A percentile compares a stretch with the other conserved stretches of the same genome.
phyloP scores from a whole-genome alignment of 2,113 vertebrate species.

The Dasypus novemcinctus region DNA sequence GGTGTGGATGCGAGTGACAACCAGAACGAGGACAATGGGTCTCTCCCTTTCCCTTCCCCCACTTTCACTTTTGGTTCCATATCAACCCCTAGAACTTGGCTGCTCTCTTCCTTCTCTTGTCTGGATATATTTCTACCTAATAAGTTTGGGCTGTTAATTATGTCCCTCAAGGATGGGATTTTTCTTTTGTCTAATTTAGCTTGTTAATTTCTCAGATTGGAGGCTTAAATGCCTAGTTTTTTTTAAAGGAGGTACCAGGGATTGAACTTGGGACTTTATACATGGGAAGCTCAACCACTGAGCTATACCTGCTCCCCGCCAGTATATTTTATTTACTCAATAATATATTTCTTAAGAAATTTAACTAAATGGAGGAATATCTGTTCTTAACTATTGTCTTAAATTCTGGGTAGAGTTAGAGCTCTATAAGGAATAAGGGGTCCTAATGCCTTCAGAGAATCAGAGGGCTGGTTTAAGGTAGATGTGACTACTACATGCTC shows the following conservation, averaged over 20 bases:
- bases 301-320: too few relatives aligned
- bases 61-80: fast-evolving
- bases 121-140: background rate
- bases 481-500: background rate
- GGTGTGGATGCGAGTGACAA: background rate
- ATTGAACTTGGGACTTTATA: too few relatives aligned
- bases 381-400: too few relatives aligned
- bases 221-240: background rate
- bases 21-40: fast-evolving
- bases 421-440: background rate
- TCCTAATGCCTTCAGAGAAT: fast-evolving
- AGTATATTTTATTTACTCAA: background rate
- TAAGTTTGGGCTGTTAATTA: background rate
- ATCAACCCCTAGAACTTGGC: fast-evolving
- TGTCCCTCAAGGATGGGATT: fast-evolving
- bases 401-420: background rate
- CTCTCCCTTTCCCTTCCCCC: too few relatives aligned
- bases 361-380: background rate
- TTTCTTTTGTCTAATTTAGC: background rate
- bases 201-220: background rate
- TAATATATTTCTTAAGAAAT: background rate
- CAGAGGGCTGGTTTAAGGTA: background rate
- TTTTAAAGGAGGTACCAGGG: too few relatives aligned
- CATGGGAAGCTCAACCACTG: too few relatives aligned
- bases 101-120: too few relatives aligned